phyloP scores from a whole-genome alignment of 2,888 invertebrate genomes.

The Heliconius cydno region DNA sequence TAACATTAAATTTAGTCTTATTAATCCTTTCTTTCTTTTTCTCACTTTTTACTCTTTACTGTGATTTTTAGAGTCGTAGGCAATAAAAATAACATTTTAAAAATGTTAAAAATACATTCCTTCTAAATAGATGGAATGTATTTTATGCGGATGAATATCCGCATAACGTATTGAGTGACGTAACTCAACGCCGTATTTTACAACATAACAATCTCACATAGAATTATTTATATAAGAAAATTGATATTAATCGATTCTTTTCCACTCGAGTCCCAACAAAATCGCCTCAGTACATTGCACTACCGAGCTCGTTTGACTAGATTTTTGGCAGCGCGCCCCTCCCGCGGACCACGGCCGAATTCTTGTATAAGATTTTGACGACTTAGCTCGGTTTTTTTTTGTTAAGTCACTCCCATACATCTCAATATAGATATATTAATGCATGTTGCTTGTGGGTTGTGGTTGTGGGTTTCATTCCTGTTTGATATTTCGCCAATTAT shows the following conservation, averaged over 20 bases:
- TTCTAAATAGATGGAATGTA: too few relatives aligned
- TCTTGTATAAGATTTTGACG: slow-evolving; percentile 70
- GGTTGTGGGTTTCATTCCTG: background rate
- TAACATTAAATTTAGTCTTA: too few relatives aligned
- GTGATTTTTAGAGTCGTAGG: too few relatives aligned
- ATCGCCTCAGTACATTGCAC: slow-evolving; percentile 80
- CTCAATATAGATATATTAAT: slow-evolving; percentile 26
- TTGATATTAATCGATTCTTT: slow-evolving; percentile 54
- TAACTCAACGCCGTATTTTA: too few relatives aligned
- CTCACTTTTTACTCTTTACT: too few relatives aligned
- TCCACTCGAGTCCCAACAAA: slow-evolving; percentile 55
- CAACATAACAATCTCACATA: background rate
- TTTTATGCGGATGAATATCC: too few relatives aligned
- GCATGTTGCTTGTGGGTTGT: too few relatives aligned
- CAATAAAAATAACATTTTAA: too few relatives aligned
- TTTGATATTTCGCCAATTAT: background rate
- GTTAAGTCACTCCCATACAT: slow-evolving; percentile 25
- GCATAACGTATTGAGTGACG: too few relatives aligned
- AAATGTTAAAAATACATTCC: too few relatives aligned
- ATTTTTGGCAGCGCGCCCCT: slow-evolving; percentile 74
- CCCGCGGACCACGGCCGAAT: slow-evolving; percentile 51
- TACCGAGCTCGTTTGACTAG: slow-evolving; percentile 83
- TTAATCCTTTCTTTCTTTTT: too few relatives aligned
- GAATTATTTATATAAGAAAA: background rate
- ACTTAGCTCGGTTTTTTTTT: slow-evolving; percentile 56